phyloP scores from a whole-genome alignment of 2,797 vertebrate genomes.

The Rhodeus uyekii region DNA sequence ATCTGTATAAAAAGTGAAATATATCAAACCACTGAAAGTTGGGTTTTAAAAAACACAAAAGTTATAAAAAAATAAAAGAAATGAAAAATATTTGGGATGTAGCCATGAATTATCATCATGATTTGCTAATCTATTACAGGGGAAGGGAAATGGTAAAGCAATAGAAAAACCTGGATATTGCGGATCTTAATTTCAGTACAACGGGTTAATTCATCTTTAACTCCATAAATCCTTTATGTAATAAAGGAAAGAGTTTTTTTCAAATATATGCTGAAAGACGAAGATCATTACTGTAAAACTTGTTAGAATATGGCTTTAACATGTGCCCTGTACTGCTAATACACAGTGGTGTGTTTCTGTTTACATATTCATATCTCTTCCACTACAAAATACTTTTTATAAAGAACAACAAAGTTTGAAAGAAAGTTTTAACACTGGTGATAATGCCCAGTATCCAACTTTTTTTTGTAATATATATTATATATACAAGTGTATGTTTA shows the following conservation, averaged over 20 bases:
- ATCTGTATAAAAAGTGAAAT: conserved; percentile 72
- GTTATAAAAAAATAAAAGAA: conserved; percentile 58
- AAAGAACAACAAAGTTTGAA: conserved; percentile 21
- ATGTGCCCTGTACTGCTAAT: conserved; percentile 11
- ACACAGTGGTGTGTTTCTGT: conserved; percentile 11
- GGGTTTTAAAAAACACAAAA: conserved; percentile 67
- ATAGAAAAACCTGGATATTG: neutral
- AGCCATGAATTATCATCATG: conserved; percentile 37
- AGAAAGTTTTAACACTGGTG: conserved; percentile 29
- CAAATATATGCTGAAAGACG: neutral
- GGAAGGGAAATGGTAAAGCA: neutral
- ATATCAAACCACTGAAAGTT: conserved; percentile 69
- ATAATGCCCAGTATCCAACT: conserved; percentile 10
- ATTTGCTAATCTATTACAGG: conserved; percentile 3
- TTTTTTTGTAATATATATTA: neutral
- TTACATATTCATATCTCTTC: neutral
- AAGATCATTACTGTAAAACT: neutral
- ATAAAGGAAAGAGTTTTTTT: neutral
- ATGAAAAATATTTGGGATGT: conserved; percentile 48
- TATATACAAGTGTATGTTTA: neutral
- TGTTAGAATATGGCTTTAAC: conserved; percentile 13
- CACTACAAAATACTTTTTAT: conserved; percentile 16
- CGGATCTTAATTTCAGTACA: neutral
- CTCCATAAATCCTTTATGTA: neutral
- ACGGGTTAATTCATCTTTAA: neutral